phyloP scores from a whole-genome alignment of 1,140 invertebrate genomes.

The Zophobas morio region DNA sequence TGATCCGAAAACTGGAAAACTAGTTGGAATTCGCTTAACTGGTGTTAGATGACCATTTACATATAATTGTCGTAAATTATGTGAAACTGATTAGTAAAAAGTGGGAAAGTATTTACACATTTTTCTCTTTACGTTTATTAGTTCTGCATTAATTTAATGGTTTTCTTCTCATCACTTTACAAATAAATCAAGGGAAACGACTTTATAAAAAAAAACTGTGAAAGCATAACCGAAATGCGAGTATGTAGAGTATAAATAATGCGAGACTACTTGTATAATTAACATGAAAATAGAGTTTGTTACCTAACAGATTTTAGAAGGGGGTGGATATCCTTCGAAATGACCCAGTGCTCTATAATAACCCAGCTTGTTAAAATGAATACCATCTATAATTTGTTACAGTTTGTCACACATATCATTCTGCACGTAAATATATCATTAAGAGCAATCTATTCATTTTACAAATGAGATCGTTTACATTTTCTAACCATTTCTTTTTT shows the following conservation, averaged over 20 bases:
- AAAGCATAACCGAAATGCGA: constrained; percentile 14
- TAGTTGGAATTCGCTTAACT: background rate
- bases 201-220: constrained; percentile 3
- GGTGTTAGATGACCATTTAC: background rate
- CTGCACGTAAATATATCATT: background rate
- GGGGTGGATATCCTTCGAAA: constrained; percentile 12
- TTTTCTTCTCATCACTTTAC: constrained; percentile 16
- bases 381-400: background rate
- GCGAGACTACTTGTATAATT: background rate
- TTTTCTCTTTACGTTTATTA: background rate
- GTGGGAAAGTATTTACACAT: constrained; percentile 1
- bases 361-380: background rate
- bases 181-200: constrained; percentile 31
- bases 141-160: constrained; percentile 13
- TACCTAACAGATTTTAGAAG: constrained; percentile 13
- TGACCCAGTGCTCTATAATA: background rate
- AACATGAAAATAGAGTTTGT: background rate
- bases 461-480: no score
- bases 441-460: background rate
- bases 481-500: no score
- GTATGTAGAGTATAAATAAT: constrained; percentile 13
- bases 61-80: background rate
- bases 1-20: background rate
- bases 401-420: background rate
- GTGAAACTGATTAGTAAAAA: background rate